phyloP scores from a whole-genome alignment of 2,113 vertebrate species.

The Saguinus imperator region DNA sequence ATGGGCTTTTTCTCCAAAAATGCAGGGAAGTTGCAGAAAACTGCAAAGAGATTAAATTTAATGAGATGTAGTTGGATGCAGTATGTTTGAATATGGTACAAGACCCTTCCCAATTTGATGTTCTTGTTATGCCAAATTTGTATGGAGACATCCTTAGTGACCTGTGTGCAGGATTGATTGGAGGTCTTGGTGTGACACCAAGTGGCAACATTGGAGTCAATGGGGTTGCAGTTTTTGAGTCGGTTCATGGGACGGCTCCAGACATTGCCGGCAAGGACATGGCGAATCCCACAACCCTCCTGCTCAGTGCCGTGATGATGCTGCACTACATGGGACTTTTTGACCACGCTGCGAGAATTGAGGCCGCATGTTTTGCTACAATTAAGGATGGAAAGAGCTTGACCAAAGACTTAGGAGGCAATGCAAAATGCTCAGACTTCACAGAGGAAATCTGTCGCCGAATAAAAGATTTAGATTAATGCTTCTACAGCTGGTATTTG shows the following conservation, averaged over 20 bases:
- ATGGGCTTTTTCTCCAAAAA: conserved; percentile 95
- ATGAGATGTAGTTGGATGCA: conserved; percentile 98
- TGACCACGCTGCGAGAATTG: conserved; percentile 88
- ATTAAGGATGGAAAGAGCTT: conserved; percentile 93
- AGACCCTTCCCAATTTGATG: conserved; percentile 96
- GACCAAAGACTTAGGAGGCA: conserved; percentile 96
- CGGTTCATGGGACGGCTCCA: conserved; percentile 96
- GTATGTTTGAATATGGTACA: conserved; percentile 99
- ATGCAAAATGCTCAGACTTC: conserved; percentile 95
- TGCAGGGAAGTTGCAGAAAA: conserved; percentile 97
- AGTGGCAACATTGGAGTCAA: conserved; percentile 97
- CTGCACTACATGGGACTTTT: conserved; percentile 90
- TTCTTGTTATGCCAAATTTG: conserved; percentile 97
- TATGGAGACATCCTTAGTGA: conserved; percentile 98
- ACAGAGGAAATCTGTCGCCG: conserved; percentile 93
- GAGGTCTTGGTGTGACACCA: conserved; percentile 96
- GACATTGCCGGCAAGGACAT: conserved; percentile 96
- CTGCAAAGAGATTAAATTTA: conserved; percentile 97
- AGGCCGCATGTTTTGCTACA: conserved; percentile 95
- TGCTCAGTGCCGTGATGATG: conserved; percentile 97
- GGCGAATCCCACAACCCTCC: conserved; percentile 96
- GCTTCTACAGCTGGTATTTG: rapidly evolving
- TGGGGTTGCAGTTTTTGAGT: conserved; percentile 97
- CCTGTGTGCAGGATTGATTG: conserved; percentile 96
- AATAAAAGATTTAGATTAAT: conserved; percentile 86